Percentiles rank a stretch among this genome's conserved stretches.
Conservation (phyloP, 2,113 vertebrate species). For the Rhea americana region DNA sequence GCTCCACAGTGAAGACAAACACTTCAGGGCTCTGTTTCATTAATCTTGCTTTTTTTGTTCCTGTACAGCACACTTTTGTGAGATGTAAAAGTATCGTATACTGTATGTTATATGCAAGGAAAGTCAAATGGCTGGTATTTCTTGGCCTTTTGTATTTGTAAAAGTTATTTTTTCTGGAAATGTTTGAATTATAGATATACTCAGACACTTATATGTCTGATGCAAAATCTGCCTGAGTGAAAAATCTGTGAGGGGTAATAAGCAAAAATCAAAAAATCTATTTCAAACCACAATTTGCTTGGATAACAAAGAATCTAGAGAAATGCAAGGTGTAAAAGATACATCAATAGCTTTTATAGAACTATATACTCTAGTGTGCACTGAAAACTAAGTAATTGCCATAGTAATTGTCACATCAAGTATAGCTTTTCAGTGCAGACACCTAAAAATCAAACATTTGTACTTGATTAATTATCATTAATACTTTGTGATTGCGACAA, state of each 20-base stretch:
- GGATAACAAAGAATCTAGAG: not conserved
- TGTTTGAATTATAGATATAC: not conserved
- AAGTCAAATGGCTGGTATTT: not conserved
- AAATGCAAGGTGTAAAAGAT: not conserved
- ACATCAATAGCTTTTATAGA: conserved; percentile 26
- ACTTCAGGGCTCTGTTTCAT: not conserved
- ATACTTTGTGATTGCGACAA: not conserved
- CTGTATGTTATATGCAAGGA: not conserved
- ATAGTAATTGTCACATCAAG: conserved; percentile 27
- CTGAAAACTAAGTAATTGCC: not conserved
- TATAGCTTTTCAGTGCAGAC: not conserved
- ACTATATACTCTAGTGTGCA: not conserved
- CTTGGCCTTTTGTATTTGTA: not conserved
- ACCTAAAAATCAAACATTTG: conserved; percentile 8
- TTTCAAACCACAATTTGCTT: not conserved
- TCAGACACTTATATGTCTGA: not conserved
- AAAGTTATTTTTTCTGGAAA: not conserved
- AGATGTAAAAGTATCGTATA: not conserved
- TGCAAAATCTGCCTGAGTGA: not conserved
- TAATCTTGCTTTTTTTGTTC: not conserved
- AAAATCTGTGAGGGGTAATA: not conserved
- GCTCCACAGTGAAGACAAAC: not conserved
- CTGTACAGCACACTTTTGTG: not conserved
- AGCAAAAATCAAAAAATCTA: not conserved
- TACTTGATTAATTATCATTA: not conserved